Base-by-base conservation (phyloP, 2,797 vertebrate species). In the Megalops cyprinoides region DNA sequence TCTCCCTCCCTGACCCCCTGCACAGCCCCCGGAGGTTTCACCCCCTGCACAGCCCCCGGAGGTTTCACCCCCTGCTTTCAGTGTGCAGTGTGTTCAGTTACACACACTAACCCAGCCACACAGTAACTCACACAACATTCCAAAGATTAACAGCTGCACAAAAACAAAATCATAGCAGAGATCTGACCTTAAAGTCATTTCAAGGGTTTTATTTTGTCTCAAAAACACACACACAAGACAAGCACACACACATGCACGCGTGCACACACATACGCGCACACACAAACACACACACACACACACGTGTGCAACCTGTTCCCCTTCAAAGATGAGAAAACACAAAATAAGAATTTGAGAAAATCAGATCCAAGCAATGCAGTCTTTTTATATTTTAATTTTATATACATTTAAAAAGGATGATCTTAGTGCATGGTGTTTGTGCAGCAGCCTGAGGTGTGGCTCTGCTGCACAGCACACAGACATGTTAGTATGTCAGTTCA, bases 401-500 rank as follows among this genome's bases (percentile, higher is more conserved):
- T 77, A 79, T 60, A 37, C 74, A 48, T 49, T 46, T 74, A 82
- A 84, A 76, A 81, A 82, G 56, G 58, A 74, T 81, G 80, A 85
- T 84, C 71, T 74, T 80, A 79, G 80, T 69, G 82, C 82, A 85
- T 86, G 80, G 69, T 58, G 60, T 37, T 81, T 80, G 87, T 80
- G 60, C 60, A 51, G n/a, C 25, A 78, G 79, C 37, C 75, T 84
- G 84, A 71, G 76, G 4, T 76, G 84, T 85, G 88, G 89, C 87
- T 91, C 91, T 90, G 89, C 88, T 92, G 90, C 91, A 91, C 90
- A 90, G 88, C 90, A 91, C 88, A 87, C 81, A 81, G 75, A 88
- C 76, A 86, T 81, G 77, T 89, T 89, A 87, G 79, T 84, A 85
- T 74, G 37, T 86, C 84, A 56, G 82, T 73, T 85, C 81, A 74